Evolutionary conservation across 2,888 invertebrate species (phyloP).

Genomic region (Neoscelio sp.): DNA sequence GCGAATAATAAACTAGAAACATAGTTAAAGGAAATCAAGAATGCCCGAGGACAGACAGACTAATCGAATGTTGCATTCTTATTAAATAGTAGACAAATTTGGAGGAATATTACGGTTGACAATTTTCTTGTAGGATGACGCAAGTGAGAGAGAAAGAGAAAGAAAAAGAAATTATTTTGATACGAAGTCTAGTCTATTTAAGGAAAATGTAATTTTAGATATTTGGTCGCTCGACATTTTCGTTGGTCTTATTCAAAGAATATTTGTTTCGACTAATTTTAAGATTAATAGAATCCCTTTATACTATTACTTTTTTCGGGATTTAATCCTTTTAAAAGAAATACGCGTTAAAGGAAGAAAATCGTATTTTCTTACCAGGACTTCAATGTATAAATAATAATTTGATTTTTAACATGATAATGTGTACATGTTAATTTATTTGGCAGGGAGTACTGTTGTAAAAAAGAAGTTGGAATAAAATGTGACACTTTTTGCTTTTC

Average conservation of each 20-base stretch:
- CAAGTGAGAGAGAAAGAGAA: too few species aligned
- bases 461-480: too few species aligned
- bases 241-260: background rate
- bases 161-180: slow-evolving; percentile 1
- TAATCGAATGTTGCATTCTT: too few species aligned
- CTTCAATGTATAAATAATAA: background rate
- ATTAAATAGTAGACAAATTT: too few species aligned
- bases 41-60: too few species aligned
- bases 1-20: too few species aligned
- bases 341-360: too few species aligned
- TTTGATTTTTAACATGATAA: background rate
- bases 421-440: background rate
- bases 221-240: background rate
- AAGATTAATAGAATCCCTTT: background rate
- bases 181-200: background rate
- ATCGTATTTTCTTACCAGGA: background rate
- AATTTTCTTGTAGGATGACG: slow-evolving; percentile 1
- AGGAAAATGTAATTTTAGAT: background rate
- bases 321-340: too few species aligned
- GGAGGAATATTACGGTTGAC: too few species aligned
- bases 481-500: slow-evolving; percentile 1
- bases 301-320: too few species aligned
- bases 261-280: background rate
- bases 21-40: too few species aligned
- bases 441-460: background rate